These are phyloP conservation scores for Cinclus mexicanus DNA, from an alignment of 2,113 vertebrate species.

Conservation along the genomic window DNA sequence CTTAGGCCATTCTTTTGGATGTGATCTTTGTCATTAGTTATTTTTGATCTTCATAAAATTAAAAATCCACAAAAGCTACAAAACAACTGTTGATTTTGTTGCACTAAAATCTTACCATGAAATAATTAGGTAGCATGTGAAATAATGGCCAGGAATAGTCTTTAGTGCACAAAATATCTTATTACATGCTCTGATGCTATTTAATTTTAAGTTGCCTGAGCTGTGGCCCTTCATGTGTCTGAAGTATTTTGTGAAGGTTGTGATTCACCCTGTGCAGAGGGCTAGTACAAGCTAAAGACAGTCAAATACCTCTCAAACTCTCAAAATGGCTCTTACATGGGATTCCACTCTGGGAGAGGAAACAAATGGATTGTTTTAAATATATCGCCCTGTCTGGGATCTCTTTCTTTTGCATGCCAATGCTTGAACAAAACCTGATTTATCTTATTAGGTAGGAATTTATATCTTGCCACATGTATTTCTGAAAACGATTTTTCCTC, in stretches of 20 bases:
- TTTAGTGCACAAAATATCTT: background rate
- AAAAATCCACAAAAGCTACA: background rate
- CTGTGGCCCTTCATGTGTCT: background rate
- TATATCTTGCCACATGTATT: slow-evolving; percentile 31
- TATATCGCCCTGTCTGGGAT: slow-evolving; percentile 16
- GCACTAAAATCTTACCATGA: background rate
- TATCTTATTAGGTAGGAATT: slow-evolving; percentile 57
- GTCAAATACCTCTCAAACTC: background rate
- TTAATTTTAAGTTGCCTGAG: background rate
- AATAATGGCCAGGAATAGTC: background rate
- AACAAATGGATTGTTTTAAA: slow-evolving; percentile 56
- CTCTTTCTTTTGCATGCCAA: slow-evolving; percentile 54
- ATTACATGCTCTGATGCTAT: background rate
- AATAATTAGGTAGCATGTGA: background rate
- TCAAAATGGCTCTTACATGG: slow-evolving; percentile 15
- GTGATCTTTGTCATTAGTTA: background rate
- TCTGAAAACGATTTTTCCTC: slow-evolving; percentile 38
- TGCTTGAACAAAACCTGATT: slow-evolving; percentile 52
- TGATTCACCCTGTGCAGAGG: background rate
- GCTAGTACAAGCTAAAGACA: background rate
- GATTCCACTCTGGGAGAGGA: slow-evolving; percentile 9
- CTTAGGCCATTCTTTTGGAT: background rate
- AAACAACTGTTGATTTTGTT: background rate
- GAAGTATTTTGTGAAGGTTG: background rate
- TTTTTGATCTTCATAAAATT: background rate